Base-by-base conservation (phyloP, 2,113 vertebrate genomes). In the Oncorhynchus nerka region DNA sequence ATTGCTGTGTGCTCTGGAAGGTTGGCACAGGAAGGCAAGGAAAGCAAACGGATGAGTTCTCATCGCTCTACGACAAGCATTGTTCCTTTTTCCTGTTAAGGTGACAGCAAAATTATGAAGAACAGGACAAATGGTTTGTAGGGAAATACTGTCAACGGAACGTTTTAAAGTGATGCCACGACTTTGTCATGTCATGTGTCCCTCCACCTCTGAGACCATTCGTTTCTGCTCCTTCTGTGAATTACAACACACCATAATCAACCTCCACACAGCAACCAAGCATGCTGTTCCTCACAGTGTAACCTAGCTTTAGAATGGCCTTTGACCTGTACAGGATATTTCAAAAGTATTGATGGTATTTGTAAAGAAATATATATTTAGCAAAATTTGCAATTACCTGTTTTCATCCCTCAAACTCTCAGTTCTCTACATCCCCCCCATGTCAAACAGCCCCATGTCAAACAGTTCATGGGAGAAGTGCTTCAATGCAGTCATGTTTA, bases 311-410 rank as follows among this genome's bases (percentile, higher is more conserved):
- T 78, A 49, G 76, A 75, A 76, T 55, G 81, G 81, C 83, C 85
- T 89, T 82, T 83, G 83, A 72, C 84, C 83, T 90, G 81, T 87
- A 85, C 83, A 86, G 85, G 76, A 78, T 32, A 22, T 85, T 89
- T 87, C 85, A 87, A 79, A 92, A 94, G 92, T 93, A 91, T 93
- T 92, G 86, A 86, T 74, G 11, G 81, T 15, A 22, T 57, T 62
- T 62, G n/a, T 22, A 22, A n/a, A 61, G 22, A 61, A 0, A 28
- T 28, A 28, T 28, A 20, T 32, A 8, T 39, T 8, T 39, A 0
- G 34, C 39, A 45, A 45, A 45, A 55, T 55, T 55, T 55, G 15
- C 15, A 55, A 55, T 55, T 55, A 55, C 15, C 51, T 55, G 51
- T 55, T 16, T 55, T 55, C 51, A 55, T 55, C 5, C 55, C 4